Conservation (phyloP, 2,113 vertebrate genomes). For the Varanus komodoensis region DNA sequence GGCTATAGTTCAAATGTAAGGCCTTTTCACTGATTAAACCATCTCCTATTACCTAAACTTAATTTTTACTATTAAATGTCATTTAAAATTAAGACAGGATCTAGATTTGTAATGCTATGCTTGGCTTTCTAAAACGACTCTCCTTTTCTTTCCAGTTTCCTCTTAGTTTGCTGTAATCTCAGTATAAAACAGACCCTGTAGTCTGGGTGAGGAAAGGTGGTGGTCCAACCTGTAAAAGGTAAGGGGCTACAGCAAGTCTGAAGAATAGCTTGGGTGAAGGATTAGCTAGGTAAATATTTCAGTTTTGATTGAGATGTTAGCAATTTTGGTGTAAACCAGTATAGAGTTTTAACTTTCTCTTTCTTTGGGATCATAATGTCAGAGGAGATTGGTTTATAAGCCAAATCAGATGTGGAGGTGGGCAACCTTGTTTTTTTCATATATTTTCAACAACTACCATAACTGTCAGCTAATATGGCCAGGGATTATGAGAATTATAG, state of each 20-base stretch:
- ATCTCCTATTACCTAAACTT: conserved; percentile 44
- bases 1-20: conserved; percentile 49
- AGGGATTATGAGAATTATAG: too few relatives aligned
- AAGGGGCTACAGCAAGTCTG: not conserved
- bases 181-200: not conserved
- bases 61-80: conserved; percentile 24
- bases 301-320: not conserved
- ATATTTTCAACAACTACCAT: too few relatives aligned
- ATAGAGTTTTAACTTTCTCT: not conserved
- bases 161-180: not conserved
- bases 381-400: not conserved
- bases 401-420: not conserved
- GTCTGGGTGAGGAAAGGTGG: not conserved
- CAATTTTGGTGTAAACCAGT: not conserved
- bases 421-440: too few relatives aligned
- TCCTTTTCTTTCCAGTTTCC: not conserved
- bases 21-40: conserved; percentile 30
- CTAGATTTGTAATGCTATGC: conserved; percentile 22
- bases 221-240: not conserved
- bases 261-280: not conserved
- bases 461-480: too few relatives aligned
- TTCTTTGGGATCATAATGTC: not conserved
- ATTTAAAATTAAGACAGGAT: conserved; percentile 35
- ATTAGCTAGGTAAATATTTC: not conserved
- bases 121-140: conserved; percentile 15